Evolutionary conservation across 2,113 vertebrate genomes (phyloP).

Genomic region (Larimichthys polyactis): DNA sequence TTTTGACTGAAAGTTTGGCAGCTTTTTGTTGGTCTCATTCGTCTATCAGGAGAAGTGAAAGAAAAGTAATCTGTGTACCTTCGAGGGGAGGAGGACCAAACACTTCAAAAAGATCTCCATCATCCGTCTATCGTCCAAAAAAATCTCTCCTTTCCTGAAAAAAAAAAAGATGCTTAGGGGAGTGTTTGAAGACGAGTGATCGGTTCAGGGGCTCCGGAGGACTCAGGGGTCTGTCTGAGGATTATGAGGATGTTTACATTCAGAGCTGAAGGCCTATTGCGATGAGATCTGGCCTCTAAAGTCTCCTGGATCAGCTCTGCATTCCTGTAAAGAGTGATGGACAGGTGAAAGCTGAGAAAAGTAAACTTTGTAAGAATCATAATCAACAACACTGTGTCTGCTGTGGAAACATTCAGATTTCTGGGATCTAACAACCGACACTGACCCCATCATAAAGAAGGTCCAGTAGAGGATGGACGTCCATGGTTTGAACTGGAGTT

Average conservation of each 20-base stretch:
- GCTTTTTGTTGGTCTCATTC: too few species aligned
- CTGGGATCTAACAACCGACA: too few species aligned
- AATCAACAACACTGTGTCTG: too few species aligned
- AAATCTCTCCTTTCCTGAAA: conserved; percentile 26
- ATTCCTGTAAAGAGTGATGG: conserved; percentile 56
- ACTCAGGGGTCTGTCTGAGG: conserved; percentile 62
- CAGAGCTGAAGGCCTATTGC: conserved; percentile 37
- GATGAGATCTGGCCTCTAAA: conserved; percentile 48
- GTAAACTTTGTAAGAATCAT: too few species aligned
- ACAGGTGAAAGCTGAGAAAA: conserved; percentile 23
- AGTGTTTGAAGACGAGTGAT: conserved; percentile 65
- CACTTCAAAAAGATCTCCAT: conserved; percentile 57
- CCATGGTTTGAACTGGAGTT: too few species aligned
- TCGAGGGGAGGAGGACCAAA: conserved; percentile 10
- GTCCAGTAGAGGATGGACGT: too few species aligned
- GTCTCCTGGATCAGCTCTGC: conserved; percentile 35
- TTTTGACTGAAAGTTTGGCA: background rate
- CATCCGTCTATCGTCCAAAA: conserved; percentile 48
- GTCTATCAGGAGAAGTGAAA: background rate
- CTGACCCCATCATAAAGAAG: too few species aligned
- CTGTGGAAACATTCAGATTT: too few species aligned
- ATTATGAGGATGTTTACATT: conserved; percentile 61
- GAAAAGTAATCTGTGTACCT: conserved; percentile 54
- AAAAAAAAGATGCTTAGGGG: conserved; percentile 10
- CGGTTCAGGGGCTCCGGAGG: conserved; percentile 23